Conservation (phyloP, 30 jellyfish, hydroid and myxozoan species). For the Turritopsis dohrnii region DNA sequence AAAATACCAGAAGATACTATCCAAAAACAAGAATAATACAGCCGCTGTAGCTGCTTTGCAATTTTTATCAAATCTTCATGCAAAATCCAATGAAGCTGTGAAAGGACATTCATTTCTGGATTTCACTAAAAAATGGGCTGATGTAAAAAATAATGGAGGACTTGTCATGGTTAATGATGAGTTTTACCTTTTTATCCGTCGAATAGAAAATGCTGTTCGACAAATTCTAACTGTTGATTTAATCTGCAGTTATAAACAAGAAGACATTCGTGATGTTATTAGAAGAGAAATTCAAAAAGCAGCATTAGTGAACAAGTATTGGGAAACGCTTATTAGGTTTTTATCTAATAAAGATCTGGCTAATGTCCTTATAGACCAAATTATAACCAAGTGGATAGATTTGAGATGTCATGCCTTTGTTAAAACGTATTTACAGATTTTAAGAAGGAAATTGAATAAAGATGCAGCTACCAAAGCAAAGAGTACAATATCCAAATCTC, state of each 20-base stretch:
- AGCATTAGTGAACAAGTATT: not conserved
- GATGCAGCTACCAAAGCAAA: not conserved
- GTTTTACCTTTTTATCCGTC: conserved; percentile 10
- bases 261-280: conserved; percentile 11
- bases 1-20: not conserved
- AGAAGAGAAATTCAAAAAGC: not conserved
- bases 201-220: conserved; percentile 19
- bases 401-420: conserved; percentile 7
- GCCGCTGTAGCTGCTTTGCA: conserved; percentile 15
- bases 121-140: conserved; percentile 22
- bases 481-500: not conserved
- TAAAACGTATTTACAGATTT: conserved; percentile 1
- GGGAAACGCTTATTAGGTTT: not conserved
- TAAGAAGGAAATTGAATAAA: conserved; percentile 3
- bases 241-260: not conserved
- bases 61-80: not conserved
- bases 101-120: not conserved
- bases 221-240: not conserved
- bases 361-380: conserved; percentile 1
- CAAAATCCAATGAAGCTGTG: not conserved
- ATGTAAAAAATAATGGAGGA: conserved; percentile 5
- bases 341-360: not conserved
- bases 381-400: conserved; percentile 15
- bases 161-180: conserved; percentile 12
- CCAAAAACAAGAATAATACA: not conserved